A percentile compares a stretch with the other conserved stretches of the same genome.
These are phyloP conservation scores for Nomada fabriciana DNA, from an alignment of 2,888 invertebrate genomes.

Conservation along the genomic window DNA sequence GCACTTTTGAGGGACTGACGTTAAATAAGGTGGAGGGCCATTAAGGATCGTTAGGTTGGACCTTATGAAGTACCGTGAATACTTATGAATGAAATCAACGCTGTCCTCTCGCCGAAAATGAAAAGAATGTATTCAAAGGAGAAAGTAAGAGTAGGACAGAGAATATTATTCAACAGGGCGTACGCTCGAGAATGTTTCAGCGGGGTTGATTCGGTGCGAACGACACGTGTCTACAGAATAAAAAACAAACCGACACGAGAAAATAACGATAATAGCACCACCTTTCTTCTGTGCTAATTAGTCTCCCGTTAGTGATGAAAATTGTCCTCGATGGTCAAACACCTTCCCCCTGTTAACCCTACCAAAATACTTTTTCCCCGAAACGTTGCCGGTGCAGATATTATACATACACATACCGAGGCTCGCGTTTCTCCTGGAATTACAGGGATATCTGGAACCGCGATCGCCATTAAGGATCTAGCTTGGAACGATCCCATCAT, in stretches of 20 bases:
- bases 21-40: constrained; percentile 61
- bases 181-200: too few species aligned
- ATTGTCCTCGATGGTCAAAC: background rate
- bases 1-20: constrained; percentile 58
- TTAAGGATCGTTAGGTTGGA: constrained; percentile 55
- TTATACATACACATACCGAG: background rate
- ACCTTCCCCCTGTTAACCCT: background rate
- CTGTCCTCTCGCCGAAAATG: constrained; percentile 28
- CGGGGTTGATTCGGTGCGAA: background rate
- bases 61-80: constrained; percentile 58
- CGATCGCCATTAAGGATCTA: constrained; percentile 58
- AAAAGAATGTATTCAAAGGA: constrained; percentile 41
- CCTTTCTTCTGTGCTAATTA: background rate
- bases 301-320: too few species aligned
- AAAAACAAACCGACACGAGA: background rate
- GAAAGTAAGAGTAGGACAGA: background rate
- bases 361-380: background rate
- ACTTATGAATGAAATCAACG: constrained; percentile 56
- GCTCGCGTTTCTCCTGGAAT: constrained; percentile 25
- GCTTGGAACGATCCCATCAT: constrained; percentile 45
- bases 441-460: constrained; percentile 36
- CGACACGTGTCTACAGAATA: background rate
- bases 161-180: background rate
- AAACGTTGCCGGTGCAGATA: background rate
- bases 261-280: background rate